A percentile compares a stretch with the other conserved stretches of the same genome.
phyloP scores from a whole-genome alignment of 2,113 vertebrate species.

The Forbesichthys agassizii region DNA sequence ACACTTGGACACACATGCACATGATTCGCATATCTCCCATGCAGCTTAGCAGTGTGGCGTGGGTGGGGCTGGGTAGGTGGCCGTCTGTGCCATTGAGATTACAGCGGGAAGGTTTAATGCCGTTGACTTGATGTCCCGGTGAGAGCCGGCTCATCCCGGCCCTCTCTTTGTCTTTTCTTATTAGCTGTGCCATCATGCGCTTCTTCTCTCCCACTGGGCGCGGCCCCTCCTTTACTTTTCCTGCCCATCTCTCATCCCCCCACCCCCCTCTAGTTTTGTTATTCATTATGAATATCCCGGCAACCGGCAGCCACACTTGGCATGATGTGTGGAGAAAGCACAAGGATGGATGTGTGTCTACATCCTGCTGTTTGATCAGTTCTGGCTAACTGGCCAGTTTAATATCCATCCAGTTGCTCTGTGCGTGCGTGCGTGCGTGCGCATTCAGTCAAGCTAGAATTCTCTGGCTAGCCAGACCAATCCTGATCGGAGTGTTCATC shows the following conservation, averaged over 20 bases:
- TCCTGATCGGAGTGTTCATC: too few species aligned
- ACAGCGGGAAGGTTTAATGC: slow-evolving; percentile 44
- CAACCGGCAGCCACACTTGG: slow-evolving; percentile 54
- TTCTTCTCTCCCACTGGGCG: background rate
- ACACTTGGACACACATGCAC: background rate
- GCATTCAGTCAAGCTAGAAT: too few species aligned
- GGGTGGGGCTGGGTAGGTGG: slow-evolving; percentile 16
- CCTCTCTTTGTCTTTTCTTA: slow-evolving; percentile 60
- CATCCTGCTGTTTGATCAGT: slow-evolving; percentile 62
- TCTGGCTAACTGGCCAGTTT: slow-evolving; percentile 46
- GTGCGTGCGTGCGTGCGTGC: background rate
- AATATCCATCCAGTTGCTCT: slow-evolving; percentile 8
- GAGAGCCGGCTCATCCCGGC: slow-evolving; percentile 36
- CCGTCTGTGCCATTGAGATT: slow-evolving; percentile 50
- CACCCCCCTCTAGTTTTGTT: slow-evolving; percentile 33
- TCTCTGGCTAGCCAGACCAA: too few species aligned
- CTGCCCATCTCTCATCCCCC: background rate
- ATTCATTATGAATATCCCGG: slow-evolving; percentile 37
- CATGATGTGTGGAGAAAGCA: slow-evolving; percentile 13
- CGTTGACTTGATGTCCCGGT: slow-evolving; percentile 54
- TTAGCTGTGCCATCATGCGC: slow-evolving; percentile 56
- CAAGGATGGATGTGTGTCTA: slow-evolving; percentile 10
- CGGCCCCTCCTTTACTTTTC: slow-evolving; percentile 4
- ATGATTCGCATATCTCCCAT: background rate
- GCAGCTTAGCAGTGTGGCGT: slow-evolving; percentile 38